phyloP scores from a whole-genome alignment of 2,797 vertebrate species.

The Rhinophrynus dorsalis region DNA sequence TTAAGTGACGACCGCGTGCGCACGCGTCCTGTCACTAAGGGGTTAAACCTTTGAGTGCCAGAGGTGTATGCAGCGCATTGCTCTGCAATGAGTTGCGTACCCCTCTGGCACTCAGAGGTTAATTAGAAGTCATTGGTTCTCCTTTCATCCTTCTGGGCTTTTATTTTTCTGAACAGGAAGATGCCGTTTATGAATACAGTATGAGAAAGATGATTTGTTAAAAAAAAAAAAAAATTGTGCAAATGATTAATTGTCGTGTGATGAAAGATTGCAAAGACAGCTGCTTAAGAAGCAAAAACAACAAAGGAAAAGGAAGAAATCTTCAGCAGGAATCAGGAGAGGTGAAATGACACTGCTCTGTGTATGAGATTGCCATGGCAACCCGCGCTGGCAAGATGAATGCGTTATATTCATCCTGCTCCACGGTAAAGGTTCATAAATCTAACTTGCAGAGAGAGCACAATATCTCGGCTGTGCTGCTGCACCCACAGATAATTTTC shows the following conservation, averaged over 20 bases:
- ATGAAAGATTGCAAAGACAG: conserved; percentile 68
- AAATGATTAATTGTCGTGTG: conserved; percentile 65
- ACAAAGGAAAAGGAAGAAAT: conserved; percentile 70
- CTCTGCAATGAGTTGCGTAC: too few relatives aligned
- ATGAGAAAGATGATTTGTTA: conserved; percentile 45
- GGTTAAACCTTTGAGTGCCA: too few relatives aligned
- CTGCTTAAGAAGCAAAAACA: conserved; percentile 79
- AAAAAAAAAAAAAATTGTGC: conserved; percentile 48
- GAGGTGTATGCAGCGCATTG: too few relatives aligned
- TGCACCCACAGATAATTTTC: conserved; percentile 67
- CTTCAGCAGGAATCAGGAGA: conserved; percentile 75
- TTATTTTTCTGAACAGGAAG: too few relatives aligned
- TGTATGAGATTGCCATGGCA: conserved; percentile 81
- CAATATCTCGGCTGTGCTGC: conserved; percentile 69
- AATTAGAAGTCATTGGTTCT: too few relatives aligned
- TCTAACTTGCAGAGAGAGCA: conserved; percentile 79
- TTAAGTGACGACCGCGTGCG: too few relatives aligned
- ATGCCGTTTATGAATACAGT: conserved; percentile 17
- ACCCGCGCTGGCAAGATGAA: conserved; percentile 77
- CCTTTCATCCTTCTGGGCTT: too few relatives aligned
- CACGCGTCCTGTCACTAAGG: too few relatives aligned
- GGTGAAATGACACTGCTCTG: conserved; percentile 77
- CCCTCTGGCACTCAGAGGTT: too few relatives aligned
- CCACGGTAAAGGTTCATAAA: conserved; percentile 78
- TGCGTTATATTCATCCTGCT: conserved; percentile 74